Evolutionary conservation across 2,113 vertebrate genomes (phyloP), one percentile per base, ranked within the genome.

Genomic region (Salminus brasiliensis): DNA sequence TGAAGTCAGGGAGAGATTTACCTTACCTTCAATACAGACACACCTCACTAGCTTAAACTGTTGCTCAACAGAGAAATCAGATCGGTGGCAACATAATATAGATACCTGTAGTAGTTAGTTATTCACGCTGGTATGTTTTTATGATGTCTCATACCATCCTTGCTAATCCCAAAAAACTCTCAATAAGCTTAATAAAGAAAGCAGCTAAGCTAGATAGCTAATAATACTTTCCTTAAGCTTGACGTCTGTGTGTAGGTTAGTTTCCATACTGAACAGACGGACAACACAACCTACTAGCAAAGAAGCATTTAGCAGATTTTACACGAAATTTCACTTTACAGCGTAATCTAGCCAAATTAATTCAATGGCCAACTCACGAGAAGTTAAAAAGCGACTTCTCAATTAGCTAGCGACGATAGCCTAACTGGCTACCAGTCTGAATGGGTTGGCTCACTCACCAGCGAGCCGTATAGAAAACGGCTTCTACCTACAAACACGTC

Each of bases 21-120:
- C 74, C 47, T 39, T 41, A 69, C 78, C 29, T 18, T 65, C 15
- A 21, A 27, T 63, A 69, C 27, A 45, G 76, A 78, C 76, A 78
- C 76, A 78, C 76, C 76, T 78, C 76, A 29, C 43, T 78, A 65
- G 66, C n/a, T n/a, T n/a, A n/a, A 60, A 78, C 52, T 43, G 25
- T 60, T 59, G 34, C 52, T 70, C 52, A 78, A 70, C 36, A 60
- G 23, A 43, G n/a, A 62, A 47, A 36, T 18, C 9, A 36, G 13
- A 27, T 4, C 11, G 4, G 10, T 16, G 23, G n/a, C 12, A 52
- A 21, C 47, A 57, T 2, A 18, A 13, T 52, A 11, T n/a, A n/a
- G n/a, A n/a, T n/a, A n/a, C n/a, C n/a, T n/a, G n/a, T n/a, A 25
- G 53, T 10, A 57, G 53, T 16, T 23, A 11, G 41, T 8, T 32